Evolutionary conservation across 2,113 vertebrate genomes (phyloP).

Genomic region (Oryzias woworae): DNA sequence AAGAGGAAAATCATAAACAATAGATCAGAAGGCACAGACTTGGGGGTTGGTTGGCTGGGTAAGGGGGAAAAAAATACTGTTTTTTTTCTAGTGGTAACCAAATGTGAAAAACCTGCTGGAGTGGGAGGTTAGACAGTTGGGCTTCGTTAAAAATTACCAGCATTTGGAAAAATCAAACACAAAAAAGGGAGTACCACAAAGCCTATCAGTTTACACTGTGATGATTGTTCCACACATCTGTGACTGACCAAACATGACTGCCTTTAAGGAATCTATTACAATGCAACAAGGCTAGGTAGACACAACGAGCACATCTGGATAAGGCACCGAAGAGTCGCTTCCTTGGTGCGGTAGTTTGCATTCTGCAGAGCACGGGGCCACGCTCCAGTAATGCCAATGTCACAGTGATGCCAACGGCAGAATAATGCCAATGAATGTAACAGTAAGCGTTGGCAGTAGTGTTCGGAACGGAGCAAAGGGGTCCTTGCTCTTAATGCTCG

Average conservation of each 20-base stretch:
- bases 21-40: constrained; percentile 73
- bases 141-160: constrained; percentile 40
- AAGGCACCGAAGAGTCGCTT: constrained; percentile 37
- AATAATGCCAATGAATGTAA: constrained; percentile 65
- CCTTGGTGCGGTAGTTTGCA: constrained; percentile 28
- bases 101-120: constrained; percentile 58
- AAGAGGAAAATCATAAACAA: constrained; percentile 31
- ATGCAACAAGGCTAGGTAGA: constrained; percentile 46
- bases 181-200: constrained; percentile 53
- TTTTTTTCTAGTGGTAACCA: constrained; percentile 16
- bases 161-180: constrained; percentile 30
- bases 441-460: constrained; percentile 65
- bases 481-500: constrained; percentile 67
- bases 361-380: constrained; percentile 29
- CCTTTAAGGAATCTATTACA: constrained; percentile 27
- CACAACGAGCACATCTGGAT: constrained; percentile 40
- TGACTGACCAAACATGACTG: constrained; percentile 36
- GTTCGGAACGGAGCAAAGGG: constrained; percentile 49
- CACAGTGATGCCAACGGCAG: constrained; percentile 62
- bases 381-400: constrained; percentile 62
- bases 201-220: constrained; percentile 27
- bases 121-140: background rate
- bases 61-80: too few relatives aligned
- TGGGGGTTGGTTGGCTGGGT: constrained; percentile 54
- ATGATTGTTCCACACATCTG: constrained; percentile 34